Base-by-base conservation (phyloP, 1,140 invertebrate genomes). In the Belonocnema kinseyi region DNA sequence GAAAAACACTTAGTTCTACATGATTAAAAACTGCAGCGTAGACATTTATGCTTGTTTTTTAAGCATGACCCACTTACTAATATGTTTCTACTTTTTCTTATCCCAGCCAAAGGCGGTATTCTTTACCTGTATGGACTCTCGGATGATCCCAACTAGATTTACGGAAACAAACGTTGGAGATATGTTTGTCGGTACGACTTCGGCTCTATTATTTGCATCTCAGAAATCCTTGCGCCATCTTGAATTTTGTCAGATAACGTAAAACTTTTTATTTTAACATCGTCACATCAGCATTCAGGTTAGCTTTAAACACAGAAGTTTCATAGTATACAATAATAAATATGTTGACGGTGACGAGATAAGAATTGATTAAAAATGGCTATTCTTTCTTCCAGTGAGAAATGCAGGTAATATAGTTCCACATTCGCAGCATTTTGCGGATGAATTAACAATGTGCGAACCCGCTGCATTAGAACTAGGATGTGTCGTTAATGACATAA, bases 41-140 rank as follows among this genome's bases (percentile, higher is more conserved):
- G 26, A 40, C 40, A 40, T 40, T 7, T 3, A 40, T 52, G 19
- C 26, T 50, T 72, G 1, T 72, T 50, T 40, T 40, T 40, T 6
- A 2, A 2, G 40, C 4, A 40, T 40, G 40, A 5, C 6, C 40
- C 40, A 11, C 40, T 46, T 46, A 46, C 7, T 46, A 46, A 46
- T 46, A 11, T 46, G 10, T 46, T 0, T 46, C 2, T 11, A 10
- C 40, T 46, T 81, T 52, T 74, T 87, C 71, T 84, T 77, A 77
- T 81, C 76, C 83, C 90, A 99, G 96, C 98, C 98, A 10, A 97
- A 97, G 93, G 97, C 97, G 79, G 95, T 99, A 77, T 98, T 99
- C 91, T 98, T 99, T 91, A 98, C 97, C 17, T 99, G 98, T 91
- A 99, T 99, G 95, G 98, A 99, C 92, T 97, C 96, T 90, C 93